These are phyloP conservation scores for Zaprionus inermis DNA, from an alignment of 1,140 invertebrate genomes.

Conservation along the genomic window DNA sequence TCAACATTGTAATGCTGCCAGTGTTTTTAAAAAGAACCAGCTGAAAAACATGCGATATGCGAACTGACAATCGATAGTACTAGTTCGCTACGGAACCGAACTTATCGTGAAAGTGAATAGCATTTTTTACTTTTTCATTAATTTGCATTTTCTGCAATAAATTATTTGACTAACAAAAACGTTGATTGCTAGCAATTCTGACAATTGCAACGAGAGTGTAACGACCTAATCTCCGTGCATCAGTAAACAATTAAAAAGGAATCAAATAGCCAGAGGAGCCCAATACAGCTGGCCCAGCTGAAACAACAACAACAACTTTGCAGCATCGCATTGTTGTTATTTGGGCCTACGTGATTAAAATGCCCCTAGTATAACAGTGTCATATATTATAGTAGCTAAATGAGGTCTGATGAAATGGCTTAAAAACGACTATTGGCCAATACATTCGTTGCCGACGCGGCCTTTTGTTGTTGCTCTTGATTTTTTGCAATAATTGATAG, in stretches of 20 bases:
- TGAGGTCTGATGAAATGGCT: slow-evolving; percentile 52
- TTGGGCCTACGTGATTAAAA: slow-evolving; percentile 81
- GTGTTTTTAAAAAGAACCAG: neutral
- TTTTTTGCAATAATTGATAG: slow-evolving; percentile 42
- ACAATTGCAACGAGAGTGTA: slow-evolving; percentile 1
- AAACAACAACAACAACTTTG: slow-evolving; percentile 33
- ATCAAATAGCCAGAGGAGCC: slow-evolving; percentile 3
- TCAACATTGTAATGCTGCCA: neutral
- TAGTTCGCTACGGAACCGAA: slow-evolving; percentile 30
- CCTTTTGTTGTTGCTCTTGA: slow-evolving; percentile 22
- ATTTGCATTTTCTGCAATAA: slow-evolving; percentile 42
- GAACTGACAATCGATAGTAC: slow-evolving; percentile 27
- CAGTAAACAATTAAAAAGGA: slow-evolving; percentile 3
- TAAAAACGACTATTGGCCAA: slow-evolving; percentile 32
- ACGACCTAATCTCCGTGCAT: neutral
- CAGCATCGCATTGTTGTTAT: slow-evolving; percentile 57
- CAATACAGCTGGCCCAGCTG: slow-evolving; percentile 34
- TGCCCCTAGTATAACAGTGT: slow-evolving; percentile 40
- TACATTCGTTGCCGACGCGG: slow-evolving; percentile 1
- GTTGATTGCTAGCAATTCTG: neutral
- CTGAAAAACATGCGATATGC: neutral
- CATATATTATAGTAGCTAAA: slow-evolving; percentile 34
- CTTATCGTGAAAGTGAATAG: slow-evolving; percentile 48
- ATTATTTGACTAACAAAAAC: slow-evolving; percentile 11
- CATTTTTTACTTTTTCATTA: slow-evolving; percentile 42